Conservation (phyloP, 2,797 vertebrate genomes). For the Propithecus deckenii region DNA sequence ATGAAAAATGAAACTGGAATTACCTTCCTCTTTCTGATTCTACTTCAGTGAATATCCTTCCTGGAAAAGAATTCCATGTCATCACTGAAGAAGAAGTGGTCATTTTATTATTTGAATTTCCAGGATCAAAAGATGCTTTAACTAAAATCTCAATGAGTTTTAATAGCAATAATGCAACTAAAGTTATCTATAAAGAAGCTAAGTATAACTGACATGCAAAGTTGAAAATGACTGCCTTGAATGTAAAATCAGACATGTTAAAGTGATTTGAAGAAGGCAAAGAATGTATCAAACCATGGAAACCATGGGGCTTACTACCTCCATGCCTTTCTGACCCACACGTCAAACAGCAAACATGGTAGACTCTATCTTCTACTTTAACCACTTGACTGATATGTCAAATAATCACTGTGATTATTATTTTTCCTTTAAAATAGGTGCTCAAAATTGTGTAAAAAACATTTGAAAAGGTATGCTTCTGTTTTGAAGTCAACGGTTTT, state of each 20-base stretch:
- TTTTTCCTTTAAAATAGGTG: slow-evolving; percentile 27
- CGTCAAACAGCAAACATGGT: background rate
- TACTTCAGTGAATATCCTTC: background rate
- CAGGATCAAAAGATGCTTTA: slow-evolving; percentile 25
- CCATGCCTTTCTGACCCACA: background rate
- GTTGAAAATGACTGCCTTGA: background rate
- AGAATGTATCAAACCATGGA: background rate
- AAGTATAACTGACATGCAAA: background rate
- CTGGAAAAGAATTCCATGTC: background rate
- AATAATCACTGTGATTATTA: background rate
- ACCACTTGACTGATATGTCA: background rate
- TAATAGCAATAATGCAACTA: background rate
- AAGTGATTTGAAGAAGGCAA: background rate
- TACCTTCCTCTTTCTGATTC: background rate
- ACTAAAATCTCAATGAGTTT: slow-evolving; percentile 26
- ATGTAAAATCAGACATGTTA: background rate
- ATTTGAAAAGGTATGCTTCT: background rate
- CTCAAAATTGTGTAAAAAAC: background rate
- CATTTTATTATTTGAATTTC: slow-evolving; percentile 39
- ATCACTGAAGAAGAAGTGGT: background rate
- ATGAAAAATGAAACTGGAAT: background rate
- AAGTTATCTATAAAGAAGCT: background rate
- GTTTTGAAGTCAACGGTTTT: background rate
- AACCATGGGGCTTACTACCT: background rate
- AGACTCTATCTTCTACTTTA: background rate